These are phyloP conservation scores for Macropis europaea DNA, from an alignment of 2,888 invertebrate genomes.

Conservation along the genomic window DNA sequence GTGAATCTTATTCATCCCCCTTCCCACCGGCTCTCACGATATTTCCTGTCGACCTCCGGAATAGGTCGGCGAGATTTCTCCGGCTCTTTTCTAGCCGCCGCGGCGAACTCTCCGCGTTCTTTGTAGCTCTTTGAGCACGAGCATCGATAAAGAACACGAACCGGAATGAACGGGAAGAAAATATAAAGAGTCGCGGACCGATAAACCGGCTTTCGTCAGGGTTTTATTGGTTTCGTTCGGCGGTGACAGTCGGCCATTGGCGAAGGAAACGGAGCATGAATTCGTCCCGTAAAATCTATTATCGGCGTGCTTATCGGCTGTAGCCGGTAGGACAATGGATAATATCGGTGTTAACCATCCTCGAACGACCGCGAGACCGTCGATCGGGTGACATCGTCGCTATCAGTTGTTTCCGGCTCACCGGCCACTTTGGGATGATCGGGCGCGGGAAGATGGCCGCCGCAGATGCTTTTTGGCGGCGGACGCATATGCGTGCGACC, in stretches of 20 bases:
- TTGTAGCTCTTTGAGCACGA: not conserved
- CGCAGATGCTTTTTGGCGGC: slow-evolving; percentile 40
- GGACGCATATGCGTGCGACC: slow-evolving; percentile 20
- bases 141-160: not conserved
- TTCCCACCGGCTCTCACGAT: slow-evolving; percentile 59
- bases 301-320: slow-evolving; percentile 59
- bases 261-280: slow-evolving; percentile 52
- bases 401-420: slow-evolving; percentile 79
- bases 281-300: slow-evolving; percentile 67
- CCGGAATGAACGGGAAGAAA: not conserved
- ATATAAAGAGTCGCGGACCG: not conserved
- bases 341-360: slow-evolving; percentile 72
- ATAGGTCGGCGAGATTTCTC: slow-evolving; percentile 6
- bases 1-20: slow-evolving; percentile 68
- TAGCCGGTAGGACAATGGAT: slow-evolving; percentile 69
- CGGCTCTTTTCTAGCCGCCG: not conserved
- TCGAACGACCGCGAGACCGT: slow-evolving; percentile 71
- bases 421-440: slow-evolving; percentile 64
- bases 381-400: slow-evolving; percentile 75
- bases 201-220: not conserved
- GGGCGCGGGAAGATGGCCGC: slow-evolving; percentile 72
- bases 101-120: not conserved
- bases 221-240: slow-evolving; percentile 26
- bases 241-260: slow-evolving; percentile 33
- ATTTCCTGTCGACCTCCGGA: slow-evolving; percentile 60